Conservation (phyloP, 2,113 vertebrate species). For the Sinocyclocheilus maitianheensis region DNA sequence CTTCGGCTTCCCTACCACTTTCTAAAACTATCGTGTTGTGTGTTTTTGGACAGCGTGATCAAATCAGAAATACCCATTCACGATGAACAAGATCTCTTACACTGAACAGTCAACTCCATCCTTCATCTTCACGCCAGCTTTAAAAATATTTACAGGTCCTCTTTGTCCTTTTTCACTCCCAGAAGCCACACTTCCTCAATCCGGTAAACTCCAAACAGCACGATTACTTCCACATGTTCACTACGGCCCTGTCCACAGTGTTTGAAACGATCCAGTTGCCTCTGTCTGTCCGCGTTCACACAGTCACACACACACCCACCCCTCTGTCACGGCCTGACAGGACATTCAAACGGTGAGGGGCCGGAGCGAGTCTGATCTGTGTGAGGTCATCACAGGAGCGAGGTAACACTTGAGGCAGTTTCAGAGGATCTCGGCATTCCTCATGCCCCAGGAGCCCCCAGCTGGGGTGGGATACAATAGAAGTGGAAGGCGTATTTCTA, state of each 20-base stretch:
- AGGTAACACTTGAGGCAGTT: conserved; percentile 54
- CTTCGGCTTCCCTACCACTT: conserved; percentile 22
- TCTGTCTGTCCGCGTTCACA: background rate
- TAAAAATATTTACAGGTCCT: conserved; percentile 26
- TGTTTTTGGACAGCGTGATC: background rate
- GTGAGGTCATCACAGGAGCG: conserved; percentile 49
- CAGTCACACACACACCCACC: conserved; percentile 48
- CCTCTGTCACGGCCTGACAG: conserved; percentile 49
- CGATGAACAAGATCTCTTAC: conserved; percentile 47
- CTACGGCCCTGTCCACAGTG: conserved; percentile 5
- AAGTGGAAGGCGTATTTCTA: conserved; percentile 76
- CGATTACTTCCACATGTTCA: conserved; percentile 24
- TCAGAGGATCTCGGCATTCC: conserved; percentile 76
- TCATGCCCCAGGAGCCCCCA: conserved; percentile 48
- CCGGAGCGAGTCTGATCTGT: conserved; percentile 2
- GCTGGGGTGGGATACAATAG: conserved; percentile 67
- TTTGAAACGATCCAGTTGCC: background rate
- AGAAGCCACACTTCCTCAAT: conserved; percentile 11
- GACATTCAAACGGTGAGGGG: conserved; percentile 28
- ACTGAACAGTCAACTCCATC: conserved; percentile 47
- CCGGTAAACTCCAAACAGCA: conserved; percentile 27
- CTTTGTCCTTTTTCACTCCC: conserved; percentile 5
- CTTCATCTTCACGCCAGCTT: conserved; percentile 37
- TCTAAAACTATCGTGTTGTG: conserved; percentile 27
- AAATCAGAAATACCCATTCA: too few relatives aligned